phyloP scores from a whole-genome alignment of 2,797 vertebrate genomes.

The Phrynocephalus guinanensis region DNA sequence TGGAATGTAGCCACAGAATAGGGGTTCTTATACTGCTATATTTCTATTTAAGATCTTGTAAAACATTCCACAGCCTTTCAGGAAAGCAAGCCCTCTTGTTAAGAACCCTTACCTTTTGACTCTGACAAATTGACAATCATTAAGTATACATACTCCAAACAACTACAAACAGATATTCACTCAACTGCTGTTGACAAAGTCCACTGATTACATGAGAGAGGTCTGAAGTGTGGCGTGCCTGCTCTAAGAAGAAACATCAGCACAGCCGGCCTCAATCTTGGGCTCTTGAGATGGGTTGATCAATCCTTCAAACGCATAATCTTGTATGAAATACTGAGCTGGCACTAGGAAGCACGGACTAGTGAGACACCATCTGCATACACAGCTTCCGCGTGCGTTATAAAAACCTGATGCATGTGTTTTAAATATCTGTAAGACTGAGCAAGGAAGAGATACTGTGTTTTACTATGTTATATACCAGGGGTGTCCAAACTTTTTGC shows the following conservation, averaged over 20 bases:
- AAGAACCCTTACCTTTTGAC: slow-evolving; percentile 31
- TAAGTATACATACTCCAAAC: slow-evolving; percentile 33
- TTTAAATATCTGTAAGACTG: neutral
- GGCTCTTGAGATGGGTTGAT: neutral
- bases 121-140: slow-evolving; percentile 24
- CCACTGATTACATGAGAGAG: slow-evolving; percentile 29
- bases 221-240: slow-evolving; percentile 2
- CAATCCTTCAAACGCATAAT: neutral
- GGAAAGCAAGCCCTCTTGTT: slow-evolving; percentile 13
- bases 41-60: neutral
- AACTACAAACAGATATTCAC: slow-evolving; percentile 44
- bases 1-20: neutral
- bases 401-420: neutral
- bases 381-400: neutral
- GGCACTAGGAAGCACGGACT: neutral
- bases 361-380: neutral
- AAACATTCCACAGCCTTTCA: neutral
- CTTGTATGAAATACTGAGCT: neutral
- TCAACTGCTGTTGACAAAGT: slow-evolving; percentile 33
- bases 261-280: neutral
- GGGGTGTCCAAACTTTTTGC: too few species aligned
- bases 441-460: neutral
- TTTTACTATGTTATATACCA: neutral
- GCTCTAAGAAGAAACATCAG: neutral
- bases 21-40: too few species aligned